phyloP scores from a whole-genome alignment of 2,797 vertebrate genomes.

The Pitangus sulphuratus region DNA sequence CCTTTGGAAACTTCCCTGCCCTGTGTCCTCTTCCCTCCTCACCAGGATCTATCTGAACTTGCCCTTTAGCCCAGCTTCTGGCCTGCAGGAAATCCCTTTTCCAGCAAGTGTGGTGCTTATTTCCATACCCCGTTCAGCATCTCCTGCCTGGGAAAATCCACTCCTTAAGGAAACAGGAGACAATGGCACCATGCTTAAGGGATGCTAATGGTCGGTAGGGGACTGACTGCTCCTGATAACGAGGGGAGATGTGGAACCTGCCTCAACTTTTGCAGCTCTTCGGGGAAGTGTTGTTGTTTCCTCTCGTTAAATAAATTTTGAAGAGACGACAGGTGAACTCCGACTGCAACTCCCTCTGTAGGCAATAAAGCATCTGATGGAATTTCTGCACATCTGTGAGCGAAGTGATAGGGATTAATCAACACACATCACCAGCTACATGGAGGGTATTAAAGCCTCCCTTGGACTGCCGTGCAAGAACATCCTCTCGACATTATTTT shows the following conservation, averaged over 20 bases:
- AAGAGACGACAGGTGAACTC: conserved; percentile 61
- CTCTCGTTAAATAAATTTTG: conserved; percentile 61
- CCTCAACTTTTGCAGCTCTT: conserved; percentile 26
- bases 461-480: conserved; percentile 1
- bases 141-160: background rate
- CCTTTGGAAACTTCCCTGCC: background rate
- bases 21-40: background rate
- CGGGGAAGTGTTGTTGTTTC: conserved; percentile 24
- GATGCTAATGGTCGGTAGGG: background rate
- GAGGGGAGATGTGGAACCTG: background rate
- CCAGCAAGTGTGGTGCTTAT: background rate
- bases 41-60: background rate
- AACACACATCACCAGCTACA: background rate
- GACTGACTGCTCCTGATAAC: background rate
- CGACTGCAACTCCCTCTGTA: conserved; percentile 60
- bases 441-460: background rate
- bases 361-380: conserved; percentile 60
- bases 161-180: background rate
- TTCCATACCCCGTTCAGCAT: background rate
- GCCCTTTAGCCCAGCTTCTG: background rate
- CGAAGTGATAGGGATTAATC: conserved; percentile 42
- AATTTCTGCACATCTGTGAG: conserved; percentile 52
- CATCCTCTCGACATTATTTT: conserved; percentile 1
- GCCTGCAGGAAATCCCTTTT: background rate
- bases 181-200: background rate